These are phyloP conservation scores for Tolmerus cingulatus DNA, from an alignment of 2,888 invertebrate genomes.

Conservation along the genomic window DNA sequence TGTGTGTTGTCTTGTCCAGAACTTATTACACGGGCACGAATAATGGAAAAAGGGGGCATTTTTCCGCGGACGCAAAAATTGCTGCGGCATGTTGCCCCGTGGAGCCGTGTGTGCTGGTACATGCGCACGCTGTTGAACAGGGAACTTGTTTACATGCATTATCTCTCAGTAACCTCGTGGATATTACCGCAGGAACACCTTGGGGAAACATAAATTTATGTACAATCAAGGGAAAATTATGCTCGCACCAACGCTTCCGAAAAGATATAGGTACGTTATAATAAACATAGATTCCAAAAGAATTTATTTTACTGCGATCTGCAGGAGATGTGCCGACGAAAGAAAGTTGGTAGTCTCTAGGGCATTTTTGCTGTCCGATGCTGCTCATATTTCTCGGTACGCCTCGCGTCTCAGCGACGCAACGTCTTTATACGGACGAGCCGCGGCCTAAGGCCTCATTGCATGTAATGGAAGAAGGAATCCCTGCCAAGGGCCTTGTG, in stretches of 20 bases:
- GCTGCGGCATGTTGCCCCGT: background rate
- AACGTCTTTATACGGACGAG: background rate
- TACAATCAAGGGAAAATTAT: constrained; percentile 47
- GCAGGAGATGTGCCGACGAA: background rate
- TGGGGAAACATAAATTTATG: constrained; percentile 45
- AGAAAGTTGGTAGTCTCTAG: background rate
- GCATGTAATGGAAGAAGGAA: constrained; percentile 19
- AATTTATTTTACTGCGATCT: constrained; percentile 9
- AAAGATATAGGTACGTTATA: constrained; percentile 44
- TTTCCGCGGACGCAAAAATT: background rate
- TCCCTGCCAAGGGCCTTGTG: background rate
- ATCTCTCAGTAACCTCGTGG: constrained; percentile 9
- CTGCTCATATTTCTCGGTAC: constrained; percentile 13
- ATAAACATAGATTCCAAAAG: constrained; percentile 43
- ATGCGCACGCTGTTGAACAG: constrained; percentile 6
- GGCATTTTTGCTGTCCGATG: background rate
- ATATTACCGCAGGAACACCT: constrained; percentile 11
- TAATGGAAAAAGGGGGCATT: constrained; percentile 13
- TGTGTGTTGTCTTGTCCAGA: constrained; percentile 32
- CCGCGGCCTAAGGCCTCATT: background rate
- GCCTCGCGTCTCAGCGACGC: background rate
- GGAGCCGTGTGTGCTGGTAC: background rate
- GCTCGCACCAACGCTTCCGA: constrained; percentile 47
- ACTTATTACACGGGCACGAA: constrained; percentile 1
- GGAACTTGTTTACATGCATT: constrained; percentile 32